These are phyloP conservation scores for Phyto melanocephala DNA, from an alignment of 2,888 invertebrate species.

Conservation along the genomic window DNA sequence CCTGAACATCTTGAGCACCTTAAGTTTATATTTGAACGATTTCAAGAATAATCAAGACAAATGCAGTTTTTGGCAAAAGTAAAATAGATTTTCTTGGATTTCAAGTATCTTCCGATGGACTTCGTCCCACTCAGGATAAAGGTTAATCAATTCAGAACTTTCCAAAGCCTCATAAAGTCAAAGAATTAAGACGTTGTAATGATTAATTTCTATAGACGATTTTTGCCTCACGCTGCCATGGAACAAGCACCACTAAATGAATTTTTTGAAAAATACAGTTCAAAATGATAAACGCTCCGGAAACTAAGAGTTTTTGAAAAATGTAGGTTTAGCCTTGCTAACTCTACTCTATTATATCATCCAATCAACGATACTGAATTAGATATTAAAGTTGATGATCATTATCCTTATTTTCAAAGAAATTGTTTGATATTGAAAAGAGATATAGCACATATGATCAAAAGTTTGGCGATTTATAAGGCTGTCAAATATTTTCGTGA, in stretches of 20 bases:
- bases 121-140: neutral
- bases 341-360: no score
- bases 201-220: neutral
- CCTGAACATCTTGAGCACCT: neutral
- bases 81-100: neutral
- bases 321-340: no score
- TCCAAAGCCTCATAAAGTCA: neutral
- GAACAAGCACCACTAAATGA: neutral
- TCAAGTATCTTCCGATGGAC: neutral
- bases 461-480: no score
- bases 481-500: no score
- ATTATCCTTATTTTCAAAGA: no score
- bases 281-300: neutral
- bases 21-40: no score
- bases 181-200: neutral
- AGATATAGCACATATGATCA: no score
- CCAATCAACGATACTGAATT: neutral
- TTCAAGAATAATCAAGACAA: neutral
- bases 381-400: no score
- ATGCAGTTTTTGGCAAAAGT: neutral
- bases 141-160: neutral
- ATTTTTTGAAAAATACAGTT: neutral
- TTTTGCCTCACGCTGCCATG: neutral
- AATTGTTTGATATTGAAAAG: no score
- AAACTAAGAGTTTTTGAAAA: no score